Base-by-base conservation (phyloP, 1,140 invertebrate genomes). In the Aphis gossypii region DNA sequence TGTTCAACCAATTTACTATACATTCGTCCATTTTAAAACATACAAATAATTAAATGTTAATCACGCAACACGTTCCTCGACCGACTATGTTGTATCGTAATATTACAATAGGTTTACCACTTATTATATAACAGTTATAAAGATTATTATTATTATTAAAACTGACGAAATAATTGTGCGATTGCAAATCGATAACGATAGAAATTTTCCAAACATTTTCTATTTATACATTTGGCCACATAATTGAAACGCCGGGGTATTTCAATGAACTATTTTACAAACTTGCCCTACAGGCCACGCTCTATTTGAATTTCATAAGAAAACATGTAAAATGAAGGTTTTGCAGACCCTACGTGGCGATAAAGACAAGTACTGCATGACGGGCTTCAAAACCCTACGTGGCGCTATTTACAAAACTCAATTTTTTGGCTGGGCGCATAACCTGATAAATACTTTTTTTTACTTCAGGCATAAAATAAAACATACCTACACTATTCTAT, bases 11-110 rank as follows among this genome's bases (percentile, higher is more conserved):
- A 82, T 82, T 82, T 20, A 35, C 35, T 82, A 82, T 82, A 14
- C 76, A 35, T 82, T 82, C 35, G 76, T 82, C 76, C 76, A 82
- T 82, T 82, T 82, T 82, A 82, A 76, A 76, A 76, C 68, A 76
- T 30, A n/a, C 23, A 76, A 11, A 6, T 35, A 76, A 35, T 60
- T 20, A 76, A 35, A 38, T 82, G 35, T 21, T 1, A 21, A 82
- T 38, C 18, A 20, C 35, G 35, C 1, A 82, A 38, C 76, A 82
- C 76, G 76, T 82, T 38, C 35, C 9, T 82, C 76, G 18, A 82
- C 76, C 35, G 14, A 82, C 76, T 82, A 14, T 82, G 35, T 82
- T 38, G 35, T 82, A 82, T 82, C 76, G 76, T 82, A 82, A 35
- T 82, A 82, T 82, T 82, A 82, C 18, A 82, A 82, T 82, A 76